phyloP scores from a whole-genome alignment of 2,888 invertebrate species.

The Perdita meconis region DNA sequence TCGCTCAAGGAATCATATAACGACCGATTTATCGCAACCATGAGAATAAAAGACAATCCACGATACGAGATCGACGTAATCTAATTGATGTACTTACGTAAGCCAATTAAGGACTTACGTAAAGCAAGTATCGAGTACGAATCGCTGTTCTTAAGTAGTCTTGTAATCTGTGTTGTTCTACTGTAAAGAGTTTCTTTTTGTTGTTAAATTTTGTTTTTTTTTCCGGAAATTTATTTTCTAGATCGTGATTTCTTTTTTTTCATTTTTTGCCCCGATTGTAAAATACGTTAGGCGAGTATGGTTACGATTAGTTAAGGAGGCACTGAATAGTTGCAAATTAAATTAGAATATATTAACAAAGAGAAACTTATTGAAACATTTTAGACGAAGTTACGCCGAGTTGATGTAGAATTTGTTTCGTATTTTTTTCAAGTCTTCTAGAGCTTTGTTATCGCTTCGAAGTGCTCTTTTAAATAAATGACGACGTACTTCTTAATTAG shows the following conservation, averaged over 20 bases:
- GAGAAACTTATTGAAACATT: neutral
- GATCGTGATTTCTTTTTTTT: neutral
- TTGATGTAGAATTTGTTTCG: neutral
- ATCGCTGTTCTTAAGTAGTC: conserved; percentile 2
- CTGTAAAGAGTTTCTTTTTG: neutral
- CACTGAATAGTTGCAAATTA: neutral
- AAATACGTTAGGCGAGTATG: neutral
- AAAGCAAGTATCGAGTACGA: conserved; percentile 21
- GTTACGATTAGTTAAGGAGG: conserved; percentile 7
- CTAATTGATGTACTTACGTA: conserved; percentile 39
- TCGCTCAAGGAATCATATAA: conserved; percentile 11
- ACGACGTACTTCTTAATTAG: too few relatives aligned
- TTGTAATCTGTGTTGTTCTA: neutral
- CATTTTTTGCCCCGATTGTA: too few relatives aligned
- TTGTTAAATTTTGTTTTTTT: neutral
- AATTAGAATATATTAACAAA: neutral
- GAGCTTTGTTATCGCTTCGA: too few relatives aligned
- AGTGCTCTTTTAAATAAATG: too few relatives aligned
- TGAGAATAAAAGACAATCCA: conserved; percentile 42
- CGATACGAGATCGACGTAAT: conserved; percentile 26
- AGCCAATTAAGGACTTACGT: conserved; percentile 29
- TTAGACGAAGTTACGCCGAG: neutral
- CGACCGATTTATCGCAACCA: neutral
- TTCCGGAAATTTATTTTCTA: neutral
- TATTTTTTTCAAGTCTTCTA: neutral